Conservation (phyloP, 2,113 vertebrate species). For the Hucho hucho region DNA sequence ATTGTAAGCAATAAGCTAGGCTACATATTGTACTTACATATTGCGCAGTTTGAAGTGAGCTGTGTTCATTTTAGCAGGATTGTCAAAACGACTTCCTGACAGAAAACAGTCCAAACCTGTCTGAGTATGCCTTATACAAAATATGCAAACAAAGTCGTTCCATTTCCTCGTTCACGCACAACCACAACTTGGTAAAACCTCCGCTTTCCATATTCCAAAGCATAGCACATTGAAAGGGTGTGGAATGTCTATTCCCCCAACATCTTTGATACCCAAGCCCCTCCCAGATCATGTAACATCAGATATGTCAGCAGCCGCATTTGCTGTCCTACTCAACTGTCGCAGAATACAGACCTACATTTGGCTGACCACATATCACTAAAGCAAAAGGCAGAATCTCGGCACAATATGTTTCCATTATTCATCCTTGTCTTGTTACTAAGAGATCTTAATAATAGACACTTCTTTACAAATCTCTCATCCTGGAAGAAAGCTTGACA, state of each 20-base stretch:
- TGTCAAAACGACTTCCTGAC: neutral
- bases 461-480: neutral
- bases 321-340: slow-evolving; percentile 21
- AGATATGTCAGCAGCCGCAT: slow-evolving; percentile 23
- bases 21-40: too few relatives aligned
- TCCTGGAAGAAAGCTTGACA: neutral
- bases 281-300: slow-evolving; percentile 35
- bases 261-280: slow-evolving; percentile 5
- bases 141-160: neutral
- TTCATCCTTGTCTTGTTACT: neutral
- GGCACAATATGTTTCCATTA: neutral
- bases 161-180: neutral
- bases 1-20: neutral
- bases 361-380: slow-evolving; percentile 24
- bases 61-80: neutral
- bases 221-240: neutral
- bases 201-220: neutral
- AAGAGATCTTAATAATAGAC: neutral
- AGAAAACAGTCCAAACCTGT: neutral
- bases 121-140: neutral
- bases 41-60: neutral
- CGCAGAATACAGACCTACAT: slow-evolving; percentile 7
- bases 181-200: neutral
- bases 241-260: neutral
- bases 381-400: neutral